A percentile compares a stretch with the other conserved stretches of the same genome.
Conservation (phyloP, 30 jellyfish, hydroid and myxozoan species). For the Cassiopea xamachana region DNA sequence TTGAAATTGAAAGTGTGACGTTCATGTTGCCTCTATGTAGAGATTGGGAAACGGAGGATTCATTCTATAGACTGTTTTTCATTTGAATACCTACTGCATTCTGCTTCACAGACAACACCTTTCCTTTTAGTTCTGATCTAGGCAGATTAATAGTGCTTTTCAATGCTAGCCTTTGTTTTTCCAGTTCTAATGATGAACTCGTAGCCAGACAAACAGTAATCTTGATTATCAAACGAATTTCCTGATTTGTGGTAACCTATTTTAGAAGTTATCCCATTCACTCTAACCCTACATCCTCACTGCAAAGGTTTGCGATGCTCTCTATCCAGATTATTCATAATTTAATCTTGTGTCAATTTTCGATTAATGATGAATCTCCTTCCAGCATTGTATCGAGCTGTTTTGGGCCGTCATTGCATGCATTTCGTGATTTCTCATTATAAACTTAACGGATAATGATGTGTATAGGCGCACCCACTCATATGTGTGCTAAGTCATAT, state of each 20-base stretch:
- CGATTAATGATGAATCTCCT: slow-evolving; percentile 32
- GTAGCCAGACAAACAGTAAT: slow-evolving; percentile 55
- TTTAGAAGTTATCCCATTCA: slow-evolving; percentile 51
- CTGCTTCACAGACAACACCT: slow-evolving; percentile 17
- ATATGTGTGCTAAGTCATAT: not conserved
- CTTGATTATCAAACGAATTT: slow-evolving; percentile 62
- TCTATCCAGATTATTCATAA: slow-evolving; percentile 67
- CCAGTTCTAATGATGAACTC: slow-evolving; percentile 41
- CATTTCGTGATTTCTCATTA: not conserved
- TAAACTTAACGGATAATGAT: not conserved
- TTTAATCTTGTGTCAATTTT: slow-evolving; percentile 51
- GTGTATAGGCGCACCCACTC: not conserved
- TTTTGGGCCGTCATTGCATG: not conserved
- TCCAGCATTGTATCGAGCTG: not conserved
- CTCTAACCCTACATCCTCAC: slow-evolving; percentile 66
- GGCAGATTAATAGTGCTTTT: slow-evolving; percentile 6
- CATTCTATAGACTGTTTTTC: not conserved
- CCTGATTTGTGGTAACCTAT: slow-evolving; percentile 67
- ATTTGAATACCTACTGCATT: not conserved
- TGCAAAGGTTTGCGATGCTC: slow-evolving; percentile 66
- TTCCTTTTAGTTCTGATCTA: slow-evolving; percentile 23
- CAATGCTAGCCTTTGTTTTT: slow-evolving; percentile 33
- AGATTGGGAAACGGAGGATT: not conserved
- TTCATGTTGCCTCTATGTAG: not conserved
- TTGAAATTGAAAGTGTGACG: not conserved